These are phyloP conservation scores for Ifrita kowaldi DNA, from an alignment of 2,113 vertebrate genomes.

Conservation along the genomic window DNA sequence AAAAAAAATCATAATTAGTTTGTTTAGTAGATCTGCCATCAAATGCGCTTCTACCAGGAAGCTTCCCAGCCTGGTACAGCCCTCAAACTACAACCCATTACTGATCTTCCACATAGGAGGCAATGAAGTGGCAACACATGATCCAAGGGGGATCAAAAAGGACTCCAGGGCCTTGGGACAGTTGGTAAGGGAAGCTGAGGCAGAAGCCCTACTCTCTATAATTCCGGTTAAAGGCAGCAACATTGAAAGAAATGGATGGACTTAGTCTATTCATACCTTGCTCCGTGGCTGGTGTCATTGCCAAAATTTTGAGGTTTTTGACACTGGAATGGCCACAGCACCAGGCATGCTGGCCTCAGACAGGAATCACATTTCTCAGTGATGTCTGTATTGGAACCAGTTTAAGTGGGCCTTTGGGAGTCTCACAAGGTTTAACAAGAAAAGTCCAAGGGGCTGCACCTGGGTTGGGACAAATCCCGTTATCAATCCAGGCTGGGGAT, in stretches of 20 bases:
- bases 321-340: neutral
- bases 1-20: neutral
- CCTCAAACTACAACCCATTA: neutral
- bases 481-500: neutral
- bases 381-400: neutral
- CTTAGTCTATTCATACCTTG: neutral
- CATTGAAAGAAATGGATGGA: neutral
- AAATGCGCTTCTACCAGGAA: neutral
- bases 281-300: too few relatives aligned
- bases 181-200: neutral
- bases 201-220: neutral
- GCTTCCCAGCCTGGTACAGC: neutral
- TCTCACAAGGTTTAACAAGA: accelerated
- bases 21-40: neutral
- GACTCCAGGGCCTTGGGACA: too few relatives aligned
- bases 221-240: neutral
- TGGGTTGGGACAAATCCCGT: accelerated
- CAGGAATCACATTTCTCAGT: neutral
- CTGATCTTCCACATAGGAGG: accelerated
- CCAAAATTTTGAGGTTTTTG: neutral
- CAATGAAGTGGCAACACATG: neutral
- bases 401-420: neutral
- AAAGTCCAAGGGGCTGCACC: neutral
- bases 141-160: neutral
- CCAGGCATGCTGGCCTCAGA: neutral